Percentiles rank a stretch among this genome's conserved stretches.
These are phyloP conservation scores for Dromius quadrimaculatus DNA, from an alignment of 2,888 invertebrate genomes.

Conservation along the genomic window DNA sequence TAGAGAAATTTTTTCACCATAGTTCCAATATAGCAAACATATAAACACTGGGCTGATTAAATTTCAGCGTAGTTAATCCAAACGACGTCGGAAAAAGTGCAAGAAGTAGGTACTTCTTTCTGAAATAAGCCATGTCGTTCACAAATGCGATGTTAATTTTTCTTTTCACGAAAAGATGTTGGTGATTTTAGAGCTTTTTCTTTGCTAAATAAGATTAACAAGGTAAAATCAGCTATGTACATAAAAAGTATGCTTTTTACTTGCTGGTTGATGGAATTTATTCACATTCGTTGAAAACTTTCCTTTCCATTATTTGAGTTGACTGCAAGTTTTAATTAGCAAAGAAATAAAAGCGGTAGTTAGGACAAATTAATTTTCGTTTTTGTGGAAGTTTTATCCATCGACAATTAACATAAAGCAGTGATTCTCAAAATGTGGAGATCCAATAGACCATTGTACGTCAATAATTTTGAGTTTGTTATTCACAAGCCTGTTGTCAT, in stretches of 20 bases:
- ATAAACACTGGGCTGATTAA: conserved; percentile 13
- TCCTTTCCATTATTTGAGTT: not conserved
- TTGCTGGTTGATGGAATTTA: conserved; percentile 3
- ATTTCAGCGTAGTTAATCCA: conserved; percentile 16
- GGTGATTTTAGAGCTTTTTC: conserved; percentile 35
- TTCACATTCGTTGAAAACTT: conserved; percentile 20
- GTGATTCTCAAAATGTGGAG: too few species aligned
- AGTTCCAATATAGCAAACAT: not conserved
- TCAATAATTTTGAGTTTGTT: too few species aligned
- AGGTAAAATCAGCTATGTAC: not conserved
- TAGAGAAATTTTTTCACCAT: too few species aligned
- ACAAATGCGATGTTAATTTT: conserved; percentile 19
- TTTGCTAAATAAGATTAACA: conserved; percentile 20
- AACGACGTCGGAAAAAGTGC: not conserved
- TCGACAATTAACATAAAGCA: too few species aligned
- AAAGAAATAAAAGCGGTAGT: too few species aligned
- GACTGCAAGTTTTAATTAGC: not conserved
- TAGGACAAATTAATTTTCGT: too few species aligned
- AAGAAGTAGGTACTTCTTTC: conserved; percentile 1
- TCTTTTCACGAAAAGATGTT: conserved; percentile 29
- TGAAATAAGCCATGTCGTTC: conserved; percentile 4
- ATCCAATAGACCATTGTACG: too few species aligned
- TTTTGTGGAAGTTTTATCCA: too few species aligned
- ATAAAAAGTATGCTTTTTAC: conserved; percentile 15
- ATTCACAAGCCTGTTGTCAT: too few species aligned